Percentiles rank a stretch among this genome's conserved stretches.
Evolutionary conservation across 2,888 invertebrate species (phyloP).

Genomic region (Oxytorus armatus): DNA sequence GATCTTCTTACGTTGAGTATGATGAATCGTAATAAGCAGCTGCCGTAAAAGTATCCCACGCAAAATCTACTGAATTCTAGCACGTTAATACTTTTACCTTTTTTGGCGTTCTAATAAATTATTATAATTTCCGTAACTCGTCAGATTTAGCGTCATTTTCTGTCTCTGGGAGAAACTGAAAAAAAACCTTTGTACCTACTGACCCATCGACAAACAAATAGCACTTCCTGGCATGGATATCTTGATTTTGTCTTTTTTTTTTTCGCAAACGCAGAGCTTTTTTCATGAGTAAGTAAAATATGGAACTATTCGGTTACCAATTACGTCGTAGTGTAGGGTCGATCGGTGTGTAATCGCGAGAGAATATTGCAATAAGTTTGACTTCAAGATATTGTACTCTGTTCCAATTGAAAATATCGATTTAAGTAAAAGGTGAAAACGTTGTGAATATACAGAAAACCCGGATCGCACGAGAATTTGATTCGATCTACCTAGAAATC

Average conservation of each 20-base stretch:
- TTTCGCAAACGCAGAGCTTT: too few species aligned
- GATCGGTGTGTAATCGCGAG: neutral
- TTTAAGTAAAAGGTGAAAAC: too few species aligned
- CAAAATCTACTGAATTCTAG: slow-evolving; percentile 3
- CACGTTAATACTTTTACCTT: neutral
- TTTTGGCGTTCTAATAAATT: too few species aligned
- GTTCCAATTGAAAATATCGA: too few species aligned
- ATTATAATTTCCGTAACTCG: neutral
- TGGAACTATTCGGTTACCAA: neutral
- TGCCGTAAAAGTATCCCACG: slow-evolving; percentile 37
- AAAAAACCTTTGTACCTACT: too few species aligned
- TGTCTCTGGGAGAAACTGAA: too few species aligned
- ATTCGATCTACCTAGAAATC: too few species aligned
- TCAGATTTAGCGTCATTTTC: neutral
- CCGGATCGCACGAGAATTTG: too few species aligned
- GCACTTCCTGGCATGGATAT: too few species aligned
- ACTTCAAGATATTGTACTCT: neutral
- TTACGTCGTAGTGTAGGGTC: neutral
- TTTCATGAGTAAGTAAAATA: neutral
- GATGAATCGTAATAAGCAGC: slow-evolving; percentile 48
- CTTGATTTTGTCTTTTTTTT: too few species aligned
- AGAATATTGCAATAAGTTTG: neutral
- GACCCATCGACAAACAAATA: too few species aligned
- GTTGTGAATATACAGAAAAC: too few species aligned
- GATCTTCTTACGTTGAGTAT: slow-evolving; percentile 40